Conservation (phyloP, 2,797 vertebrate species). For the Salmo trutta region DNA sequence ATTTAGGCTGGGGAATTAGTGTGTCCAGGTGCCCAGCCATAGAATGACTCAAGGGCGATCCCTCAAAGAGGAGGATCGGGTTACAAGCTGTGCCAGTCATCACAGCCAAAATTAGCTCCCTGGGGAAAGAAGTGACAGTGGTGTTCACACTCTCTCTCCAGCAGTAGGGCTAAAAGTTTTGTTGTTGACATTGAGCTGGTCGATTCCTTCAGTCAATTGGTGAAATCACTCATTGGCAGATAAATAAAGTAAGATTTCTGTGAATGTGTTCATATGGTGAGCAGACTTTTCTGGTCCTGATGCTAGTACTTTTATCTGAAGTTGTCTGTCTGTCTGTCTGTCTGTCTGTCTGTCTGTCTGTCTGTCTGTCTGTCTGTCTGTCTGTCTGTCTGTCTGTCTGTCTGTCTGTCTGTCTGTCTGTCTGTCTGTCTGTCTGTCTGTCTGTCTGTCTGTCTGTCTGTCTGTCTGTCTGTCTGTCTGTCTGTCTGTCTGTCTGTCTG, state of each 20-base stretch:
- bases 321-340: neutral
- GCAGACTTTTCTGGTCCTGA: slow-evolving; percentile 4
- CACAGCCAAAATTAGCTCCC: slow-evolving; percentile 39
- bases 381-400: too few relatives aligned
- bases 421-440: neutral
- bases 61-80: slow-evolving; percentile 39
- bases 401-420: neutral
- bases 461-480: neutral
- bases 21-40: slow-evolving; percentile 9
- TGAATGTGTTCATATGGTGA: neutral
- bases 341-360: neutral
- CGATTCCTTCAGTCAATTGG: neutral
- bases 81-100: slow-evolving; percentile 59
- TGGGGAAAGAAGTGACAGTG: slow-evolving; percentile 43
- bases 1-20: neutral
- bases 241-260: neutral
- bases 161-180: neutral
- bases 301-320: slow-evolving; percentile 4
- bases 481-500: too few relatives aligned
- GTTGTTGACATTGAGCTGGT: neutral
- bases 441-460: neutral
- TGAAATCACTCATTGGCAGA: neutral
- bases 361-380: neutral
- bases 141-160: neutral
- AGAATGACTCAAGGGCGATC: slow-evolving; percentile 34